These are phyloP conservation scores for Sarcophaga caerulescens DNA, from an alignment of 2,888 invertebrate species.

Conservation along the genomic window DNA sequence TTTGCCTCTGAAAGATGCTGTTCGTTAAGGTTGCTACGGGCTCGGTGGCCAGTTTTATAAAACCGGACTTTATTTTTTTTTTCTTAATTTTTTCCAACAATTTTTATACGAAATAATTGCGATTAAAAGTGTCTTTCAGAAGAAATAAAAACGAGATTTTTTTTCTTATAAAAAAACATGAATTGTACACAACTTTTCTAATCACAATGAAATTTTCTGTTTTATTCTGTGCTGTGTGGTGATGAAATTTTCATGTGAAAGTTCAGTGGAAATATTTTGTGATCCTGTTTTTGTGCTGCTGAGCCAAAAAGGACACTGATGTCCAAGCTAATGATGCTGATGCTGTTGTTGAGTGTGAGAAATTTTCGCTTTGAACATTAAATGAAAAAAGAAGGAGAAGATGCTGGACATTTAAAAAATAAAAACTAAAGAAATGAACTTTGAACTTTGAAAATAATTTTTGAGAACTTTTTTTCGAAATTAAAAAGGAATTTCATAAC, in stretches of 20 bases:
- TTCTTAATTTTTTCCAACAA: not conserved
- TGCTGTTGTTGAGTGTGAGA: slow-evolving; percentile 53
- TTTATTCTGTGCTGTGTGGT: not conserved
- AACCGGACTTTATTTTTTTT: slow-evolving; percentile 47
- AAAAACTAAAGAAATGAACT: slow-evolving; percentile 19
- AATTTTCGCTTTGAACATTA: slow-evolving; percentile 4
- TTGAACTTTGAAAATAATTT: slow-evolving; percentile 8
- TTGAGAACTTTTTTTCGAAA: not conserved
- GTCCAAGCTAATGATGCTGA: slow-evolving; percentile 62
- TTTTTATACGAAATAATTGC: slow-evolving; percentile 54
- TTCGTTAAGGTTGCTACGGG: too few species aligned
- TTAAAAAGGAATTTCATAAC: slow-evolving; percentile 12
- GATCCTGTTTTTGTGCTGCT: slow-evolving; percentile 64
- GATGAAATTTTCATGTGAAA: slow-evolving; percentile 70
- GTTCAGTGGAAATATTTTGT: slow-evolving; percentile 66
- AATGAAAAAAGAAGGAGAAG: slow-evolving; percentile 10
- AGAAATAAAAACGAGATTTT: too few species aligned
- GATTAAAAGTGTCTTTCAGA: slow-evolving; percentile 15
- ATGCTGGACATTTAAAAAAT: not conserved
- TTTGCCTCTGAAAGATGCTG: slow-evolving; percentile 41
- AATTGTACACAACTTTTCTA: too few species aligned
- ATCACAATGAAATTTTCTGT: too few species aligned
- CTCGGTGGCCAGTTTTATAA: slow-evolving; percentile 52
- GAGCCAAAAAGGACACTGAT: slow-evolving; percentile 15
- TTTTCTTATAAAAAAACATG: too few species aligned